phyloP scores from a whole-genome alignment of 1,140 invertebrate species.

The Drosophila grimshawi region DNA sequence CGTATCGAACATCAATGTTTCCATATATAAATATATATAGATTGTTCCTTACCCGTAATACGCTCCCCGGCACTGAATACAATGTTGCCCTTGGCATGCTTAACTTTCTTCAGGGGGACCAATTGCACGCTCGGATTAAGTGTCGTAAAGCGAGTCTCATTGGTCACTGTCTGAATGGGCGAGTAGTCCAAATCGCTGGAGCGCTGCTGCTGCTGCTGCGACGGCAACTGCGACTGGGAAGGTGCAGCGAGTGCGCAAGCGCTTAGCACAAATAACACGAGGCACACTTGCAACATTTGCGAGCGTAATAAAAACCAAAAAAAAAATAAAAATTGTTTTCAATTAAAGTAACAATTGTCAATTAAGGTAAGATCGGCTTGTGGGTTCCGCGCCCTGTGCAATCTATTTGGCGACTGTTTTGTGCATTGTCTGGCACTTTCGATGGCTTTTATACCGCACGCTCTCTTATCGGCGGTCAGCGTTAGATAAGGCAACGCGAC shows the following conservation, averaged over 20 bases:
- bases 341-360: not conserved
- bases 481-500: conserved; percentile 55
- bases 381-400: conserved; percentile 36
- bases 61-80: conserved; percentile 64
- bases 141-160: conserved; percentile 52
- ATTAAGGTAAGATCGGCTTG: not conserved
- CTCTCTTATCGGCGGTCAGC: conserved; percentile 68
- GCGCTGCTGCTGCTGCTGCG: conserved; percentile 29
- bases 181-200: conserved; percentile 60
- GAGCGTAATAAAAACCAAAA: conserved; percentile 3
- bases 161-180: conserved; percentile 63
- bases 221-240: not conserved
- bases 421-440: conserved; percentile 31
- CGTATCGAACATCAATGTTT: not conserved
- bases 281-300: conserved; percentile 34
- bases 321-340: not conserved
- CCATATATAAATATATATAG: not conserved
- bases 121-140: conserved; percentile 48
- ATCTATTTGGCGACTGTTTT: conserved; percentile 50
- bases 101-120: conserved; percentile 56
- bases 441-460: conserved; percentile 59
- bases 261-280: conserved; percentile 14
- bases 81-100: conserved; percentile 73
- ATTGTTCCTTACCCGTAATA: conserved; percentile 57
- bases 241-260: conserved; percentile 10